A percentile compares a stretch with the other conserved stretches of the same genome.
Evolutionary conservation across 1,140 invertebrate species (phyloP).

Genomic region (Drosophila aff.): DNA sequence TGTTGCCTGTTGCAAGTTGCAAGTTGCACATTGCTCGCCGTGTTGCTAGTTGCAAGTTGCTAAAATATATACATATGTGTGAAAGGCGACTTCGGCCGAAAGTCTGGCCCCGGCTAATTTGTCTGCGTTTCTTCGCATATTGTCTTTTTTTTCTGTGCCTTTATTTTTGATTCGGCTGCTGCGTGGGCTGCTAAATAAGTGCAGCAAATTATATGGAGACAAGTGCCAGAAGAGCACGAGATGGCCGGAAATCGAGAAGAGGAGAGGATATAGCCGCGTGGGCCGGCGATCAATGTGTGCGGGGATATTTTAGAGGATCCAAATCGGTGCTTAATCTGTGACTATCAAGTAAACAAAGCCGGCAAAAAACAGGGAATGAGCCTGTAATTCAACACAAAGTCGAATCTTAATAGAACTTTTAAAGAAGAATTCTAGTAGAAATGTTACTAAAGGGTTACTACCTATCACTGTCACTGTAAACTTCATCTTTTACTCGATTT

Average conservation of each 20-base stretch:
- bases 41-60: conserved; percentile 38
- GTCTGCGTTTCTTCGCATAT: conserved; percentile 38
- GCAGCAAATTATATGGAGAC: conserved; percentile 80
- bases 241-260: conserved; percentile 67
- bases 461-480: too few species aligned
- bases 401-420: background rate
- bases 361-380: background rate
- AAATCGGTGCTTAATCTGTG: conserved; percentile 31
- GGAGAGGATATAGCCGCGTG: conserved; percentile 50
- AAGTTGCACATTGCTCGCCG: conserved; percentile 11
- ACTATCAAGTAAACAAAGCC: conserved; percentile 19
- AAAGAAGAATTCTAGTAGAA: background rate
- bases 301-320: conserved; percentile 9
- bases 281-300: conserved; percentile 45
- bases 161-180: conserved; percentile 30
- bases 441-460: too few species aligned
- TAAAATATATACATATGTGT: conserved; percentile 5
- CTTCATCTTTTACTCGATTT: too few species aligned
- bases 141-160: conserved; percentile 19
- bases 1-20: conserved; percentile 14
- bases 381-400: conserved; percentile 3
- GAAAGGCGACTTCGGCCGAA: conserved; percentile 53
- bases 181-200: conserved; percentile 79
- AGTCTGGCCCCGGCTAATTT: conserved; percentile 59
- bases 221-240: conserved; percentile 49